Evolutionary conservation across 2,113 vertebrate species (phyloP).

Genomic region (Syngnathus scovelli): DNA sequence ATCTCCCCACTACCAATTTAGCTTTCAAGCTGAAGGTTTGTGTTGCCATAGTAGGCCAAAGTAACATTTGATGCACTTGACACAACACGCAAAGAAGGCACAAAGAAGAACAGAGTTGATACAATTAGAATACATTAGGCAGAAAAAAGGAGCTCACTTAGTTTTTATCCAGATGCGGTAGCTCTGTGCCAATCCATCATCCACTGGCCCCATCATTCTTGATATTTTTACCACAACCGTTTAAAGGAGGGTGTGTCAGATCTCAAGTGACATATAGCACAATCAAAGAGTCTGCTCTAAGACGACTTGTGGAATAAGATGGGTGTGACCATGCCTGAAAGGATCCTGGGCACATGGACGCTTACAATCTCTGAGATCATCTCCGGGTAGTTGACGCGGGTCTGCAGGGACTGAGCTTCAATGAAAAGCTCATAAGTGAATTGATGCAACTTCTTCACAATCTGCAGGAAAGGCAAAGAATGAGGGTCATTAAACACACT

Average conservation of each 20-base stretch:
- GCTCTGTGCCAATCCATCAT: background rate
- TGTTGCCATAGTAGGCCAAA: constrained; percentile 26
- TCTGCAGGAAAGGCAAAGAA: constrained; percentile 58
- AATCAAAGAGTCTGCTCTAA: constrained; percentile 4
- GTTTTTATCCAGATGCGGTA: constrained; percentile 5
- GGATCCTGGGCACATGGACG: constrained; percentile 94
- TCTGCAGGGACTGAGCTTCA: constrained; percentile 80
- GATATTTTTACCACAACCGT: constrained; percentile 10
- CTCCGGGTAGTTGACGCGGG: constrained; percentile 88
- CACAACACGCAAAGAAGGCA: constrained; percentile 28
- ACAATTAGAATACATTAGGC: constrained; percentile 33
- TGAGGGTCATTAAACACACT: background rate
- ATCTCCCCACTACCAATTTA: constrained; percentile 2
- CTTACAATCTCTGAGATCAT: constrained; percentile 98
- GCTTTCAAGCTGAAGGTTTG: constrained; percentile 7
- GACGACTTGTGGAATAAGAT: constrained; percentile 86
- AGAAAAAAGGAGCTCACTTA: constrained; percentile 40
- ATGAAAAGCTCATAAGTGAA: constrained; percentile 93
- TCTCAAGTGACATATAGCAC: background rate
- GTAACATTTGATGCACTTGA: constrained; percentile 23
- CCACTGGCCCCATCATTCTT: constrained; percentile 7
- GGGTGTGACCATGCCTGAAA: constrained; percentile 90
- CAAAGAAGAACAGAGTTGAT: constrained; percentile 35
- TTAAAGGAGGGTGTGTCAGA: background rate
- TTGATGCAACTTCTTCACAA: constrained; percentile 91